Conservation (phyloP, 2,888 invertebrate genomes). For the Dilophus febrilis region DNA sequence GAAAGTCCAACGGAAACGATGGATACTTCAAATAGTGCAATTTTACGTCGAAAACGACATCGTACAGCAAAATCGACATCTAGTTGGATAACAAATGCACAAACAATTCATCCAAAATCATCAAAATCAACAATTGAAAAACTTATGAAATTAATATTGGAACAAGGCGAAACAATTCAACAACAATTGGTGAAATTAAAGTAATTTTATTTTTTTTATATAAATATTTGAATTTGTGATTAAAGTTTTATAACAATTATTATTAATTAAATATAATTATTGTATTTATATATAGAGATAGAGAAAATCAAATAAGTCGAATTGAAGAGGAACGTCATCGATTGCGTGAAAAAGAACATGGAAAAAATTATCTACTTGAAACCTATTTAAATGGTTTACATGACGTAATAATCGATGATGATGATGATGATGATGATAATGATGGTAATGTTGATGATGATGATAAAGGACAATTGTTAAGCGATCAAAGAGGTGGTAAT, state of each 20-base stretch:
- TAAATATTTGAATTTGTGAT: no score
- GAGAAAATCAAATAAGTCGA: conserved; percentile 61
- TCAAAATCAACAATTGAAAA: conserved; percentile 30
- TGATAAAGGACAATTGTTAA: conserved; percentile 1
- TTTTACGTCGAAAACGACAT: conserved; percentile 22
- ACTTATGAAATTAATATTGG: conserved; percentile 36
- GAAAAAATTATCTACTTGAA: conserved; percentile 62
- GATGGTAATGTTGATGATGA: conserved; percentile 36
- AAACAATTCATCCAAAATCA: conserved; percentile 26
- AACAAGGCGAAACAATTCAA: conserved; percentile 40
- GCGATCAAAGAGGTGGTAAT: conserved; percentile 37
- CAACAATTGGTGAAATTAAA: conserved; percentile 27
- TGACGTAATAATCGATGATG: no score
- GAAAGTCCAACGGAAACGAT: conserved; percentile 27
- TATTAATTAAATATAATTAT: no score
- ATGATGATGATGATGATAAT: conserved; percentile 20
- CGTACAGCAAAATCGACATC: conserved; percentile 14
- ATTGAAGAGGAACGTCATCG: conserved; percentile 64
- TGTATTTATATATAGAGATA: conserved; percentile 41
- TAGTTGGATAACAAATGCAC: conserved; percentile 19
- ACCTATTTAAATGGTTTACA: conserved; percentile 48
- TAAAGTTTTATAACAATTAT: no score
- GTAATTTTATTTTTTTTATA: conserved; percentile 12
- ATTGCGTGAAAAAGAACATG: conserved; percentile 52
- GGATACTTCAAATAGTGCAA: conserved; percentile 18